Conservation (phyloP, 2,113 vertebrate genomes). For the Clarias gariepinus region DNA sequence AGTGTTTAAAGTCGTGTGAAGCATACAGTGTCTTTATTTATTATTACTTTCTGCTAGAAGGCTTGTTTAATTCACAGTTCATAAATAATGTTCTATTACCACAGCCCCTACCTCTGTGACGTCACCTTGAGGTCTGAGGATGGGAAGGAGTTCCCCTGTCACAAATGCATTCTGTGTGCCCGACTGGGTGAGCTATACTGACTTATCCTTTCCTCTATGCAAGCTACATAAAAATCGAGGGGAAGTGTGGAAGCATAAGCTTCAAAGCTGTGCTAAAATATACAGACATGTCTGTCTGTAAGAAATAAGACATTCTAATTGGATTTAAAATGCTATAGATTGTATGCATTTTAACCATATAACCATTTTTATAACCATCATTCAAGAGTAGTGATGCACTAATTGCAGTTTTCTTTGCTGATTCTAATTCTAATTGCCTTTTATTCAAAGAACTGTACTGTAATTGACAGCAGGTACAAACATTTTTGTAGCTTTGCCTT, state of each 20-base stretch:
- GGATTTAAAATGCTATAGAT: neutral
- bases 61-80: neutral
- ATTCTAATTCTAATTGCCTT: too few relatives aligned
- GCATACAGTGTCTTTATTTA: neutral
- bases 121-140: slow-evolving; percentile 92
- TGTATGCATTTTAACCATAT: neutral
- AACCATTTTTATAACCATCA: too few relatives aligned
- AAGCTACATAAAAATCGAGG: neutral
- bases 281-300: neutral
- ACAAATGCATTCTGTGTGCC: slow-evolving; percentile 95
- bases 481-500: too few relatives aligned
- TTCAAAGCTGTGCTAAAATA: neutral
- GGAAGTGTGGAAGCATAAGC: neutral
- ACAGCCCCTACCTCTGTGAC: slow-evolving; percentile 87
- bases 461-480: too few relatives aligned
- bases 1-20: slow-evolving; percentile 8
- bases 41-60: neutral
- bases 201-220: neutral
- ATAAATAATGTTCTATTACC: slow-evolving; percentile 41
- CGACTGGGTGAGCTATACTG: slow-evolving; percentile 82
- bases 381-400: neutral
- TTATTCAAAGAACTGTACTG: too few relatives aligned
- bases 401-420: too few relatives aligned
- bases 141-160: slow-evolving; percentile 92
- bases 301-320: neutral